Evolutionary conservation across 1,140 invertebrate genomes (phyloP), one percentile per base, ranked within the genome.

Genomic region (Hetaerina americana): DNA sequence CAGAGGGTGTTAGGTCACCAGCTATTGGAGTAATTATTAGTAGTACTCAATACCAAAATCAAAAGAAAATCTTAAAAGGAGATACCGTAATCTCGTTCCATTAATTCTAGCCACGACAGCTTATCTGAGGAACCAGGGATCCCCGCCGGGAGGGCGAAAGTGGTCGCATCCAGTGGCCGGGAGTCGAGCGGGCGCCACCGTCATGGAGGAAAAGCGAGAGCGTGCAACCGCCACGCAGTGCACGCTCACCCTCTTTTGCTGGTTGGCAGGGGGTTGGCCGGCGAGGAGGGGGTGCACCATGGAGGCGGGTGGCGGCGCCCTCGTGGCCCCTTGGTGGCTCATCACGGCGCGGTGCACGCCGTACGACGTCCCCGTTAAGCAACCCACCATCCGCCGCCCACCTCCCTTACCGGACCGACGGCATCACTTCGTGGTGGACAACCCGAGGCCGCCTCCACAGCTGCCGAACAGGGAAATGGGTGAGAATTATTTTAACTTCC

Each of bases 231-330:
- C 71, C 25, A 74, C 76, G 12, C 68, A 72, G n/a, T 77, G 77
- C 69, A 75, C 76, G 26, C 76, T 77, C 73, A 68, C 74, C 66
- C 69, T 77, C 69, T 72, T 75, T 26, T 77, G 77, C 27, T 76
- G 76, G 71, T 22, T 77, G 66, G 73, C 72, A 0, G 76, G 77
- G 27, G 77, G 75, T 66, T 27, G 73, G 75, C 67, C 29, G 0
- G 27, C 70, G 24, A 28, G 72, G 8, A 40, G 72, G 15, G 31
- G 70, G 18, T 69, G 77, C n/a, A 74, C n/a, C n/a, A n/a, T n/a
- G n/a, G n/a, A n/a, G n/a, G 40, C 40, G 15, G 3, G 15, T 1
- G 40, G 40, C 15, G 40, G 40, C 10, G 15, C 40, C 40, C 40
- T 57, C 3, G 3, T 57, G 10, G 40, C 40, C 22, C 40, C 40